Percentiles rank a stretch among this genome's conserved stretches.
These are phyloP conservation scores for Cololabis saira DNA, from an alignment of 2,113 vertebrate species.

Conservation along the genomic window DNA sequence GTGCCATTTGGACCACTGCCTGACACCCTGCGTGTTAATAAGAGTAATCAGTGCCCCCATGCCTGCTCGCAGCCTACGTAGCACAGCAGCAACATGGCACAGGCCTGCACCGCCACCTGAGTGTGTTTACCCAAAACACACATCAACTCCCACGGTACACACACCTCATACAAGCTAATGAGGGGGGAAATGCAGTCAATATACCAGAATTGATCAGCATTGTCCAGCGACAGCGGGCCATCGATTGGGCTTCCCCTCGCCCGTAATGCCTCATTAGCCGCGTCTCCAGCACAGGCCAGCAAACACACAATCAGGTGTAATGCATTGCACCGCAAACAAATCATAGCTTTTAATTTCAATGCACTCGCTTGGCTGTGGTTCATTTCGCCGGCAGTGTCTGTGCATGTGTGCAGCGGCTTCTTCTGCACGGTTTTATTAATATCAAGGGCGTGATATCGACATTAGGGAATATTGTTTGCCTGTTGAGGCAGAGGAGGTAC, in stretches of 20 bases:
- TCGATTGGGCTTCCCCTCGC: conserved; percentile 71
- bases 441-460: conserved; percentile 53
- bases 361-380: conserved; percentile 37
- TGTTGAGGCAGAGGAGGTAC: not conserved
- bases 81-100: conserved; percentile 91
- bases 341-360: conserved; percentile 56
- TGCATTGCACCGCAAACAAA: conserved; percentile 52
- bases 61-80: conserved; percentile 89
- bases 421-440: conserved; percentile 63
- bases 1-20: conserved; percentile 96
- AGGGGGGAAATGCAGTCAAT: conserved; percentile 77
- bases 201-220: conserved; percentile 77
- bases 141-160: conserved; percentile 47
- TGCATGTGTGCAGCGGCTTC: conserved; percentile 30
- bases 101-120: conserved; percentile 72
- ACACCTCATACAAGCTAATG: conserved; percentile 68
- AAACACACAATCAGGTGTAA: conserved; percentile 62
- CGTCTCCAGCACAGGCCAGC: conserved; percentile 55
- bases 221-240: conserved; percentile 69
- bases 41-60: conserved; percentile 97
- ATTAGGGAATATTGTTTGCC: conserved; percentile 24
- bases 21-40: conserved; percentile 94
- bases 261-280: conserved; percentile 77
- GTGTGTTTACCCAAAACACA: conserved; percentile 89
- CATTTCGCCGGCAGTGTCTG: conserved; percentile 49